Conservation (phyloP, 1,140 invertebrate genomes). For the Planococcus citri region DNA sequence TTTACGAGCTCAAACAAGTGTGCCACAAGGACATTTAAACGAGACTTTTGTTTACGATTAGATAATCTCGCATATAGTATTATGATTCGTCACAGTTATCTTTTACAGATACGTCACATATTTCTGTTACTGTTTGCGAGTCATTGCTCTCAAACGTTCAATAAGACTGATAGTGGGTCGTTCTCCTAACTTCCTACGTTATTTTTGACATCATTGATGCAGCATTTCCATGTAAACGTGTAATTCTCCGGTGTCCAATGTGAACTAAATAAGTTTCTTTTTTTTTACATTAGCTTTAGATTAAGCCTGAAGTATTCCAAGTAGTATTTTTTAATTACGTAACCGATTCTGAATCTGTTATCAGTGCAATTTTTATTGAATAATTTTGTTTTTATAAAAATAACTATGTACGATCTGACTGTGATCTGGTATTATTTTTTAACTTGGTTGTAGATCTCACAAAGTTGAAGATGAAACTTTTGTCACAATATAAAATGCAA, state of each 20-base stretch:
- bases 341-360: not conserved
- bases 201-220: too few relatives aligned
- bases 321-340: not conserved
- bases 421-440: slow-evolving; percentile 7
- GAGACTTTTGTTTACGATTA: slow-evolving; percentile 12
- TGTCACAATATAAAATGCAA: not conserved
- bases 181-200: too few relatives aligned
- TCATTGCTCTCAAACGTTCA: not conserved
- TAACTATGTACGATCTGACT: not conserved
- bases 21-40: not conserved
- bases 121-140: not conserved
- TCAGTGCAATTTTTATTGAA: not conserved
- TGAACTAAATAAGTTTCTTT: too few relatives aligned
- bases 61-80: not conserved
- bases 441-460: not conserved
- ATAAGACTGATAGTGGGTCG: slow-evolving; percentile 1
- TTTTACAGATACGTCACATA: not conserved
- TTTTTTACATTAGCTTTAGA: too few relatives aligned
- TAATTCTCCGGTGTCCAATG: too few relatives aligned
- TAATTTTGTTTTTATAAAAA: not conserved
- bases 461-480: not conserved
- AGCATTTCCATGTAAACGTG: too few relatives aligned
- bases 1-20: not conserved
- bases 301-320: not conserved
- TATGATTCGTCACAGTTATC: not conserved